Evolutionary conservation across 30 jellyfish, hydroid and myxozoan species (phyloP).

Genomic region (Turritopsis rubra): DNA sequence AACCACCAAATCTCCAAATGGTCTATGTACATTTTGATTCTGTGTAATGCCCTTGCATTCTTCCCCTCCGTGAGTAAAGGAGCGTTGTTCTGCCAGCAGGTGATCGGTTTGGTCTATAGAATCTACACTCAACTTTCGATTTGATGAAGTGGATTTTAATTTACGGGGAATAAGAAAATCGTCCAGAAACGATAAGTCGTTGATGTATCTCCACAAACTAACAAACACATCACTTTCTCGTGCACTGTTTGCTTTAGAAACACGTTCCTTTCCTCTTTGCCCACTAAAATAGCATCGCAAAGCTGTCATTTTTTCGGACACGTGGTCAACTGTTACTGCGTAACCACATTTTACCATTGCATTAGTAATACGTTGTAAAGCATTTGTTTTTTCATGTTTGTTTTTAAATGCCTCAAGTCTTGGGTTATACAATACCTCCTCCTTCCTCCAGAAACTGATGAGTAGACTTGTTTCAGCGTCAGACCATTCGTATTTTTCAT

Average conservation of each 20-base stretch:
- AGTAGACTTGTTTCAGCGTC: not conserved
- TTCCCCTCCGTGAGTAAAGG: not conserved
- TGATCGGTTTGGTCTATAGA: not conserved
- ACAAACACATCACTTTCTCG: not conserved
- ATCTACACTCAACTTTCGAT: not conserved
- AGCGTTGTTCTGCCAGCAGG: not conserved
- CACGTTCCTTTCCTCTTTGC: not conserved
- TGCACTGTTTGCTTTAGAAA: not conserved
- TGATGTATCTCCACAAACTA: not conserved
- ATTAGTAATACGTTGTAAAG: not conserved
- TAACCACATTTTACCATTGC: not conserved
- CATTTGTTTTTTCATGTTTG: not conserved
- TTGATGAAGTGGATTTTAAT: not conserved
- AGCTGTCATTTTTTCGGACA: not conserved
- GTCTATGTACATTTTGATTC: not conserved
- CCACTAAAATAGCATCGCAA: not conserved
- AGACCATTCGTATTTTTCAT: not conserved
- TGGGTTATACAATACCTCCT: not conserved
- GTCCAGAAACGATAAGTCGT: not conserved
- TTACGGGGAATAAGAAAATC: not conserved
- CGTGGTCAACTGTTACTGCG: not conserved
- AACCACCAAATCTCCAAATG: not conserved
- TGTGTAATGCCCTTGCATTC: not conserved
- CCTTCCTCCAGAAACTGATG: not conserved
- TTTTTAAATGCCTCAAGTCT: not conserved